phyloP scores from a whole-genome alignment of 2,888 invertebrate genomes.

The Calephelis perditalis region DNA sequence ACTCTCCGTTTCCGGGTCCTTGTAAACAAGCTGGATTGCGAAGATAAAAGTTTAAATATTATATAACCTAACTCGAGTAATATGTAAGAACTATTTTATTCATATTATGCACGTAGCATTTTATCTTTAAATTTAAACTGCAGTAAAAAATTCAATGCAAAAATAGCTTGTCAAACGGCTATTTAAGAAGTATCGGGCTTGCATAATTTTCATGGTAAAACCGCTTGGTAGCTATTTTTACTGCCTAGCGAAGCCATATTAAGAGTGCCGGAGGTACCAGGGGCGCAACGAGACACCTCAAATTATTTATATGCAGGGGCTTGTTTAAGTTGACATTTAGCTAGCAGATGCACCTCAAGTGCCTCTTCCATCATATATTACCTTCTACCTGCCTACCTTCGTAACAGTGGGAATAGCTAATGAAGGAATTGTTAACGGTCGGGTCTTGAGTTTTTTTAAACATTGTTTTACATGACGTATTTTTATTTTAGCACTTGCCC shows the following conservation, averaged over 20 bases:
- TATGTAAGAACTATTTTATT: too few species aligned
- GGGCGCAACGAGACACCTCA: slow-evolving; percentile 53
- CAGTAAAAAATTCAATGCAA: slow-evolving; percentile 12
- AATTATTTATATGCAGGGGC: slow-evolving; percentile 66
- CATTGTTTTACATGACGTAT: too few species aligned
- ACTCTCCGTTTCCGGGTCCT: too few species aligned
- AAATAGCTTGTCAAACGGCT: slow-evolving; percentile 21
- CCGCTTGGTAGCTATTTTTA: slow-evolving; percentile 56
- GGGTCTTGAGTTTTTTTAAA: too few species aligned
- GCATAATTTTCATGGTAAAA: slow-evolving; percentile 30
- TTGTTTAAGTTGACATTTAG: slow-evolving; percentile 65
- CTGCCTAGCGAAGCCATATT: slow-evolving; percentile 54
- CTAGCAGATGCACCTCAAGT: slow-evolving; percentile 55
- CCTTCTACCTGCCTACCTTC: slow-evolving; percentile 54
- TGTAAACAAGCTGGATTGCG: too few species aligned
- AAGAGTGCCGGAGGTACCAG: slow-evolving; percentile 42
- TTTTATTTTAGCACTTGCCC: too few species aligned
- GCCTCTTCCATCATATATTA: slow-evolving; percentile 57
- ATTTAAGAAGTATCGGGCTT: slow-evolving; percentile 16
- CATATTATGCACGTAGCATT: slow-evolving; percentile 1
- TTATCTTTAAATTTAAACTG: slow-evolving; percentile 2
- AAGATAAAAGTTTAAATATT: too few species aligned
- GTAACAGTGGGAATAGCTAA: slow-evolving; percentile 45
- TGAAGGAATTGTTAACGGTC: slow-evolving; percentile 13
- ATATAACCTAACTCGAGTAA: too few species aligned